These are phyloP conservation scores for Brienomyrus longianalis DNA, from an alignment of 2,113 vertebrate species.

Conservation along the genomic window DNA sequence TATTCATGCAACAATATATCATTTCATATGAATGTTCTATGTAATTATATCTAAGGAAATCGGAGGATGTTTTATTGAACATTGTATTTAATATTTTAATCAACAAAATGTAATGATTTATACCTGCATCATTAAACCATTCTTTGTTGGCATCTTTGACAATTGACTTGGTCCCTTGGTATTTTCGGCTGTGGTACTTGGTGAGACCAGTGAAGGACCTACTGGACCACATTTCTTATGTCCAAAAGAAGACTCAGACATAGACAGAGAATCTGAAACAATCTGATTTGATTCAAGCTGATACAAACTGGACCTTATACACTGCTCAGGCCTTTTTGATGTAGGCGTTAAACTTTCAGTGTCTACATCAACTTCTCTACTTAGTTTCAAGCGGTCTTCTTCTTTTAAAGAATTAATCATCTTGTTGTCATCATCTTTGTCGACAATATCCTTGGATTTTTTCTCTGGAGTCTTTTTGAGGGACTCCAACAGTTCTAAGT, in stretches of 20 bases:
- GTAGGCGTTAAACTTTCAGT: constrained; percentile 25
- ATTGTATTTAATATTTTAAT: not conserved
- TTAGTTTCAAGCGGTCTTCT: constrained; percentile 29
- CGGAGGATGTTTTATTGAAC: not conserved
- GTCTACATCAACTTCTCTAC: constrained; percentile 26
- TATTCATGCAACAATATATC: not conserved
- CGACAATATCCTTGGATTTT: constrained; percentile 25
- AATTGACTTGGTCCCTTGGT: constrained; percentile 56
- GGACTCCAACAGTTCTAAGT: constrained; percentile 62
- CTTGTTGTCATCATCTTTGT: constrained; percentile 19
- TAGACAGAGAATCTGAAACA: constrained; percentile 23
- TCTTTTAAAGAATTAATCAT: constrained; percentile 26
- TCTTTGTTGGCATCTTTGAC: constrained; percentile 61
- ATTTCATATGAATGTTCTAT: not conserved
- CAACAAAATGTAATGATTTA: constrained; percentile 14
- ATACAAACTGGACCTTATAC: constrained; percentile 13
- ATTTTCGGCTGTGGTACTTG: constrained; percentile 38
- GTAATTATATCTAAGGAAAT: not conserved
- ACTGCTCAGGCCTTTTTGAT: not conserved
- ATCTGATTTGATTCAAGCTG: constrained; percentile 14
- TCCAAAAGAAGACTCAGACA: constrained; percentile 22
- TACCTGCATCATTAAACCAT: constrained; percentile 77
- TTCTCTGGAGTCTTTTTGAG: constrained; percentile 59
- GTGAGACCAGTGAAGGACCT: constrained; percentile 23
- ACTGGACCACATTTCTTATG: constrained; percentile 31